These are phyloP conservation scores for Manis pentadactyla DNA, from an alignment of 2,797 vertebrate species.

Conservation along the genomic window DNA sequence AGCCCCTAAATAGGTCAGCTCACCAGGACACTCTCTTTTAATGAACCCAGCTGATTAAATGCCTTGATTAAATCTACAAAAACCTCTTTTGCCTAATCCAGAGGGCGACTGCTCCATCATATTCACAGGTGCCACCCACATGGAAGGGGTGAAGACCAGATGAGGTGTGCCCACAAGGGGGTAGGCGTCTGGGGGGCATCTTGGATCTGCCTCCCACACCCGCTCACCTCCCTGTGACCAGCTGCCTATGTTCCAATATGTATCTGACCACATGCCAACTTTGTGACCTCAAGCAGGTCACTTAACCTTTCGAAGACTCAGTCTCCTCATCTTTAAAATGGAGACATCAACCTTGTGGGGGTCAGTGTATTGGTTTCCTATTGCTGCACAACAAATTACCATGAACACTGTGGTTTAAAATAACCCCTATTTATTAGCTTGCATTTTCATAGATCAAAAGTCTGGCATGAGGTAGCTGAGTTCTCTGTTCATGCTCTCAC, in stretches of 20 bases:
- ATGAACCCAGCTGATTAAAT: slow-evolving; percentile 9
- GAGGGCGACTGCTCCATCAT: not conserved
- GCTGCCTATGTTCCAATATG: not conserved
- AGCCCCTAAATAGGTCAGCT: not conserved
- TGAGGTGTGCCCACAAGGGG: not conserved
- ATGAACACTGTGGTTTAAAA: not conserved
- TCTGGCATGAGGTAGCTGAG: not conserved
- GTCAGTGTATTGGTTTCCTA: not conserved
- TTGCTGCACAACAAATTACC: not conserved
- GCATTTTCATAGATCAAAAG: not conserved
- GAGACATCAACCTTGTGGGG: not conserved
- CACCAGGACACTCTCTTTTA: not conserved
- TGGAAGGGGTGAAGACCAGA: not conserved
- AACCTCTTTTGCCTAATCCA: not conserved
- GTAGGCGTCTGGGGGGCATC: not conserved
- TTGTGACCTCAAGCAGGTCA: not conserved
- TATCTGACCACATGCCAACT: not conserved
- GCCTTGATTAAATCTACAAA: not conserved
- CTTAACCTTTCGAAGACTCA: not conserved
- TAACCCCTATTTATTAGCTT: not conserved
- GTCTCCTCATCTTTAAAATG: not conserved
- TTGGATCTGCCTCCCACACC: not conserved
- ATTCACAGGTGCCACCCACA: not conserved
- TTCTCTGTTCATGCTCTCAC: not conserved
- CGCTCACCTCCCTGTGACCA: not conserved